Conservation (phyloP, 1,140 invertebrate species). For the Triops cancriformis region DNA sequence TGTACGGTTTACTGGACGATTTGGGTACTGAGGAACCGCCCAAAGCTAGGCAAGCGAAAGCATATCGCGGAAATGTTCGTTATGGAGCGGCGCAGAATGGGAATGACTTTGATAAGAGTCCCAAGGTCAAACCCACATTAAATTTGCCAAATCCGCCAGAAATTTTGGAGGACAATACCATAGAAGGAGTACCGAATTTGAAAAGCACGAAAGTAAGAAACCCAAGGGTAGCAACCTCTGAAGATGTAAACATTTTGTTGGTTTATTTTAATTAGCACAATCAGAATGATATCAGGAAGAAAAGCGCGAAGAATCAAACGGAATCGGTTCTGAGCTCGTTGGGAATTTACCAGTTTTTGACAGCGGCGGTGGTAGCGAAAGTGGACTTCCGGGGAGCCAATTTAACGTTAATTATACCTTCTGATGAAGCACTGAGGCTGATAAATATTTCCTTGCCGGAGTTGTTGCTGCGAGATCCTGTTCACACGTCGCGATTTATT, state of each 20-base stretch:
- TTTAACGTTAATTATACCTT: slow-evolving; percentile 20
- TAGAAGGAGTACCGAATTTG: background rate
- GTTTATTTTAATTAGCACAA: background rate
- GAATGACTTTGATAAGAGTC: background rate
- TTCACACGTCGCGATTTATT: slow-evolving; percentile 4
- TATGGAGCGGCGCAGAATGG: background rate
- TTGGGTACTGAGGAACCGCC: background rate
- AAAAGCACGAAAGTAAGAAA: background rate
- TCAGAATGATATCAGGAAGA: background rate
- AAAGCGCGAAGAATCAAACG: background rate
- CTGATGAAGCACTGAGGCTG: background rate
- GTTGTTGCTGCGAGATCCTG: background rate
- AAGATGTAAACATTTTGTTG: background rate
- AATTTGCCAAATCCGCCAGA: background rate
- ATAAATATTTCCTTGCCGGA: slow-evolving; percentile 20
- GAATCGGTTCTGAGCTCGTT: background rate
- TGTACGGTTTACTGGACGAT: slow-evolving; percentile 9
- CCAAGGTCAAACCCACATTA: background rate
- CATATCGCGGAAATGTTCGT: background rate
- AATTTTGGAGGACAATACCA: background rate
- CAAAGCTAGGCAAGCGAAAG: background rate
- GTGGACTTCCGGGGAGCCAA: background rate
- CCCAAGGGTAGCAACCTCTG: background rate
- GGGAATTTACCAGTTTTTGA: slow-evolving; percentile 17
- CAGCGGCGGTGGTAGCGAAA: background rate